These are phyloP conservation scores for Lepidurus arcticus DNA, from an alignment of 1,140 invertebrate species.

Conservation along the genomic window DNA sequence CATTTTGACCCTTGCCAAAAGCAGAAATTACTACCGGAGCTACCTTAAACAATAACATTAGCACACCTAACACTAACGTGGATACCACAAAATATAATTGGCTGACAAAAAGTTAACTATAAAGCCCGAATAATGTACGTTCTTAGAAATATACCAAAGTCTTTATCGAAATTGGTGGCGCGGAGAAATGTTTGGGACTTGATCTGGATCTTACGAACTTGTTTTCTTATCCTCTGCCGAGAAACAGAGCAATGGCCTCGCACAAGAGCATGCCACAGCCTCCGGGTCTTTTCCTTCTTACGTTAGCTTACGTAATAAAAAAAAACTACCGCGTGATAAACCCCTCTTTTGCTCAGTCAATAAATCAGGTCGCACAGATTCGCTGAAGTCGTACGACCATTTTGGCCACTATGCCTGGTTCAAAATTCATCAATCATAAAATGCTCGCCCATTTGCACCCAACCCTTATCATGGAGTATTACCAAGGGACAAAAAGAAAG, in stretches of 20 bases:
- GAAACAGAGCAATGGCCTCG: background rate
- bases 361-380: conserved; percentile 1
- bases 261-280: background rate
- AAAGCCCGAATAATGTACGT: no score
- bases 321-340: background rate
- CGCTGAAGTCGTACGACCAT: background rate
- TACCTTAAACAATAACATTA: no score
- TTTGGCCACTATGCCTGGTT: background rate
- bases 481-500: no score
- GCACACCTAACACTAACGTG: no score
- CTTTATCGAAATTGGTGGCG: background rate
- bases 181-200: background rate
- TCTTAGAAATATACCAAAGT: background rate
- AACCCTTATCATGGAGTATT: background rate
- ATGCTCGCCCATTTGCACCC: background rate
- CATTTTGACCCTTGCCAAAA: background rate
- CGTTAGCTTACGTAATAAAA: background rate
- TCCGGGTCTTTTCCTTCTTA: background rate
- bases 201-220: background rate
- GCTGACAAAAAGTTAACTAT: no score
- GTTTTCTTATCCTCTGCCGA: background rate
- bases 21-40: no score
- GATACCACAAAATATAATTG: no score
- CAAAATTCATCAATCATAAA: background rate
- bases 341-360: background rate